phyloP scores from a whole-genome alignment of 2,113 vertebrate species.

The Bagarius yarrelli region DNA sequence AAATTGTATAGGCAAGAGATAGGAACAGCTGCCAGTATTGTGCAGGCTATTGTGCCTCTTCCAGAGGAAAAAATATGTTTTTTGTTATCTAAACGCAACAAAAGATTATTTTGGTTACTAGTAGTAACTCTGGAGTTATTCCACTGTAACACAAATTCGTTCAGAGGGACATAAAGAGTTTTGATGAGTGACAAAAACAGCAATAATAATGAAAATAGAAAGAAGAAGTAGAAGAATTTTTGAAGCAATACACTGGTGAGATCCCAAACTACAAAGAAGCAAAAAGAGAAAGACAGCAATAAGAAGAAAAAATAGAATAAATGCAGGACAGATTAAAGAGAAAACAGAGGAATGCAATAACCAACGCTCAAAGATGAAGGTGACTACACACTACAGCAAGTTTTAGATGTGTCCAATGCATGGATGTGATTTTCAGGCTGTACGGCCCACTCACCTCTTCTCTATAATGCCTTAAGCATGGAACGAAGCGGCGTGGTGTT shows the following conservation, averaged over 20 bases:
- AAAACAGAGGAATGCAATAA: constrained; percentile 19
- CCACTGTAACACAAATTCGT: not conserved
- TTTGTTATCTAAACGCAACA: not conserved
- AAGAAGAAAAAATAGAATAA: not conserved
- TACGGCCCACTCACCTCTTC: constrained; percentile 46
- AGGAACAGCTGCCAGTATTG: not conserved
- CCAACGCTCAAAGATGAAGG: constrained; percentile 3
- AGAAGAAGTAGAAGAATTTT: no score
- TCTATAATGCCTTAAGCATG: constrained; percentile 47
- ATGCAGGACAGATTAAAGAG: not conserved
- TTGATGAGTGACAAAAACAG: not conserved
- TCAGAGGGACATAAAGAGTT: not conserved
- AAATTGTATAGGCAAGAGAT: not conserved
- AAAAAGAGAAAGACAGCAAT: not conserved
- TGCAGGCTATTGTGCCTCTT: no score
- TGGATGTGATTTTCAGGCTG: constrained; percentile 44
- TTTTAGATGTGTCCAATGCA: constrained; percentile 51
- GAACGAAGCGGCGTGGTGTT: constrained; percentile 22
- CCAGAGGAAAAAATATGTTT: no score
- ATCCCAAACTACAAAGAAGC: constrained; percentile 3
- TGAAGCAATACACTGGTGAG: not conserved
- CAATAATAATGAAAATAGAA: not conserved
- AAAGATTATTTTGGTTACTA: not conserved
- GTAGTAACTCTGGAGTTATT: not conserved
- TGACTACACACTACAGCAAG: constrained; percentile 25